Percentiles rank a stretch among this genome's conserved stretches.
Evolutionary conservation across 2,888 invertebrate species (phyloP).

Genomic region (Dascillus cervinus): DNA sequence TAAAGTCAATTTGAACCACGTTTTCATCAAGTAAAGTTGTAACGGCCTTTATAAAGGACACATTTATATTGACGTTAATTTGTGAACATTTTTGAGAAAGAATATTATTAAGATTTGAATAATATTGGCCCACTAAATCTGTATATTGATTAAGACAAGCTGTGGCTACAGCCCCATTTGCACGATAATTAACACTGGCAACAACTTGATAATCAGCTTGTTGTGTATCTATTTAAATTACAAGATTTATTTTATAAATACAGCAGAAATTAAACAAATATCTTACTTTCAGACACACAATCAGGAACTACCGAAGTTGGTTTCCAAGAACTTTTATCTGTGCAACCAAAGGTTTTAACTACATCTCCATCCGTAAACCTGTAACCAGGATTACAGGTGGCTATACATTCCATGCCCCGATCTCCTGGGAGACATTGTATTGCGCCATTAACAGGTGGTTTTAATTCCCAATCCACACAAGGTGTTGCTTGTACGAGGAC

Average conservation of each 20-base stretch:
- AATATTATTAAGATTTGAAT: conserved; percentile 67
- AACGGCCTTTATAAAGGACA: conserved; percentile 76
- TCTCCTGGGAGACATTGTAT: conserved; percentile 81
- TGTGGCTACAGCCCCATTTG: conserved; percentile 81
- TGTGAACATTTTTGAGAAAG: conserved; percentile 89
- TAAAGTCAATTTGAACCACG: conserved; percentile 82
- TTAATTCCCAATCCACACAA: conserved; percentile 91
- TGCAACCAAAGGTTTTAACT: conserved; percentile 79
- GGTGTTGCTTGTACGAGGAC: conserved; percentile 87
- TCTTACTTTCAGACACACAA: conserved; percentile 86
- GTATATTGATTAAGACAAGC: conserved; percentile 80
- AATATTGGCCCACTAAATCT: conserved; percentile 74
- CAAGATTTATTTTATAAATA: too few species aligned
- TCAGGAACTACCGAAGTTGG: conserved; percentile 88
- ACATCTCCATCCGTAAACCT: conserved; percentile 87
- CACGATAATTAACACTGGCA: conserved; percentile 77
- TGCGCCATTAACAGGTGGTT: conserved; percentile 81
- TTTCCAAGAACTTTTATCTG: conserved; percentile 73
- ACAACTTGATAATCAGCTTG: conserved; percentile 92
- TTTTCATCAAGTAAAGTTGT: conserved; percentile 79
- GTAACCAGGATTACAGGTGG: conserved; percentile 81
- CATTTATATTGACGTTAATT: conserved; percentile 90
- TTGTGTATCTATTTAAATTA: conserved; percentile 84
- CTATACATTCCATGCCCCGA: conserved; percentile 77
- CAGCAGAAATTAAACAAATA: too few species aligned